Evolutionary conservation across 2,888 invertebrate species (phyloP).

Genomic region (Coenonympha arcania): DNA sequence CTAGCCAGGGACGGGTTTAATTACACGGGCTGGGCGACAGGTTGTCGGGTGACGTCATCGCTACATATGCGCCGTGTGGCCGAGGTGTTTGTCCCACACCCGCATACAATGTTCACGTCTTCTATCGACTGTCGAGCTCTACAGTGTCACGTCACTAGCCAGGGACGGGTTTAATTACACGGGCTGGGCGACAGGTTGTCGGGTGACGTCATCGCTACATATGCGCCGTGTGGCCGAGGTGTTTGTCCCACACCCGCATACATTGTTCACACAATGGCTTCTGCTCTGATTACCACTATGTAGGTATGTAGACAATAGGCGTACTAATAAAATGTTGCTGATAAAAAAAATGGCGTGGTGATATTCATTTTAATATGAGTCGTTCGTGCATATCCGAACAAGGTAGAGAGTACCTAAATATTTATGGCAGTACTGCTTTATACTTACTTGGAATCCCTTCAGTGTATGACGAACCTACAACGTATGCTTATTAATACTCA

Average conservation of each 20-base stretch:
- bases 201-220: conserved; percentile 67
- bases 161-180: conserved; percentile 71
- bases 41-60: conserved; percentile 71
- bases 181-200: conserved; percentile 73
- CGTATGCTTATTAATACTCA: no score
- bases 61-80: conserved; percentile 41
- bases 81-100: conserved; percentile 28
- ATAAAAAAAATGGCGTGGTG: no score
- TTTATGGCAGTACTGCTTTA: no score
- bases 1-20: conserved; percentile 65
- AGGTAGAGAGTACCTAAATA: no score
- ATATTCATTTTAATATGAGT: no score
- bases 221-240: conserved; percentile 35
- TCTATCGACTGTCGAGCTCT: conserved; percentile 29
- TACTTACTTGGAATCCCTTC: no score
- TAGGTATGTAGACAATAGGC: no score
- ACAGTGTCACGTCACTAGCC: conserved; percentile 40
- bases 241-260: conserved; percentile 21
- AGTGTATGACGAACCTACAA: no score
- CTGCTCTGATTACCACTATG: conserved; percentile 4
- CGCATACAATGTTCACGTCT: conserved; percentile 13
- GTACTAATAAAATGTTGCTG: no score
- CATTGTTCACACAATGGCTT: conserved; percentile 16
- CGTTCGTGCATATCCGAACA: no score
- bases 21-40: conserved; percentile 72